Conservation (phyloP, 2,113 vertebrate genomes). For the Excalfactoria chinensis region DNA sequence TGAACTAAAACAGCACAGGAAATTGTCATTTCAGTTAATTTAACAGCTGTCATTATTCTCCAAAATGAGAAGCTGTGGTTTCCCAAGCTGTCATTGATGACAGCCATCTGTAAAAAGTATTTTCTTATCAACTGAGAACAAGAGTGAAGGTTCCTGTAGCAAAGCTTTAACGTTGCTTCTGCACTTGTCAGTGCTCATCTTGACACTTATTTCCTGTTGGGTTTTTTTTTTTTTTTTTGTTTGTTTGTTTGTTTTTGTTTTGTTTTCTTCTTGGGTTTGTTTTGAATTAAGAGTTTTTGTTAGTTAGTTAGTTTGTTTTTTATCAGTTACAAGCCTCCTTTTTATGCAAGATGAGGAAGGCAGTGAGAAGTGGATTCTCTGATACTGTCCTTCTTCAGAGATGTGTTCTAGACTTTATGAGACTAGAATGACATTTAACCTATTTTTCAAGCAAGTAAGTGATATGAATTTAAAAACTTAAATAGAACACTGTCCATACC, state of each 20-base stretch:
- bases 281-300: neutral
- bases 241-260: no score
- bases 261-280: neutral
- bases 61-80: neutral
- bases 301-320: neutral
- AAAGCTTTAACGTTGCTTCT: neutral
- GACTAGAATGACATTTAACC: neutral
- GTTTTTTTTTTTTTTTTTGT: neutral
- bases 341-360: neutral
- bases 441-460: neutral
- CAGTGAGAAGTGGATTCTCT: neutral
- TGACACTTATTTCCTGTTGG: neutral
- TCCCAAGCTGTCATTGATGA: neutral
- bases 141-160: neutral
- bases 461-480: neutral
- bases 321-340: neutral
- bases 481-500: neutral
- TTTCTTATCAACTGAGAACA: neutral
- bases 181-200: neutral
- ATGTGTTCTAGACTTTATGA: neutral
- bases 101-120: neutral
- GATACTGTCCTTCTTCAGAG: neutral
- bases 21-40: neutral
- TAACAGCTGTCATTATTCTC: neutral
- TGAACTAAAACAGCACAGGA: neutral